phyloP scores from a whole-genome alignment of 2,888 invertebrate species.

The Lithosia quadra region DNA sequence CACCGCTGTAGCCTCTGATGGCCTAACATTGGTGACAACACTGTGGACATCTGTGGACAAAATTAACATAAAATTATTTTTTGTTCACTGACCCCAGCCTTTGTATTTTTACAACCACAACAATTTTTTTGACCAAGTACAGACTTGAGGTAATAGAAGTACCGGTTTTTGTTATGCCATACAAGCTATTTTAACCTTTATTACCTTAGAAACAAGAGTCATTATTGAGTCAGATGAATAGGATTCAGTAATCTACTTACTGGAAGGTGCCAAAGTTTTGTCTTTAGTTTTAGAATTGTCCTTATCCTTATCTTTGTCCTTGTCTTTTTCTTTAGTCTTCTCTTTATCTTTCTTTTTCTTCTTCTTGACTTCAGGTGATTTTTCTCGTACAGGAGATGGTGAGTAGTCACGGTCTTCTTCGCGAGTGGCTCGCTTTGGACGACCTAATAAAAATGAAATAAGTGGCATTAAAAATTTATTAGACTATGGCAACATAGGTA shows the following conservation, averaged over 20 bases:
- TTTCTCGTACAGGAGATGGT: slow-evolving; percentile 69
- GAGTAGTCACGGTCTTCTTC: slow-evolving; percentile 74
- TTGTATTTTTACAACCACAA: too few species aligned
- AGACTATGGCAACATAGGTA: too few species aligned
- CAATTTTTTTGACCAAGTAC: too few species aligned
- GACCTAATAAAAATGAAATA: slow-evolving; percentile 56
- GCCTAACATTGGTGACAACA: slow-evolving; percentile 85
- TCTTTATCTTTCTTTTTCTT: slow-evolving; percentile 65
- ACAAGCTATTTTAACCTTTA: neutral
- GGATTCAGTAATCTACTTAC: slow-evolving; percentile 60
- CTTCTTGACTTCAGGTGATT: slow-evolving; percentile 65
- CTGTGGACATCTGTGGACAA: slow-evolving; percentile 78
- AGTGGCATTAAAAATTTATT: neutral
- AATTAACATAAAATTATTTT: neutral
- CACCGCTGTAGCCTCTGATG: slow-evolving; percentile 91
- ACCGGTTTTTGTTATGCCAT: too few species aligned
- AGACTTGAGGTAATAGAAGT: neutral
- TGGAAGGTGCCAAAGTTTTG: slow-evolving; percentile 82
- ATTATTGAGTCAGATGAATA: too few species aligned
- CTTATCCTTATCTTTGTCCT: slow-evolving; percentile 75
- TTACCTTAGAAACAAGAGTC: too few species aligned
- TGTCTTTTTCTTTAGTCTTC: slow-evolving; percentile 77
- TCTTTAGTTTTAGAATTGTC: slow-evolving; percentile 80
- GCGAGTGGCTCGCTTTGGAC: slow-evolving; percentile 58
- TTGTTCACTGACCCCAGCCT: too few species aligned